A percentile compares a stretch with the other conserved stretches of the same genome.
phyloP scores from a whole-genome alignment of 2,888 invertebrate genomes.

The Caenorhabditis zanzibari region DNA sequence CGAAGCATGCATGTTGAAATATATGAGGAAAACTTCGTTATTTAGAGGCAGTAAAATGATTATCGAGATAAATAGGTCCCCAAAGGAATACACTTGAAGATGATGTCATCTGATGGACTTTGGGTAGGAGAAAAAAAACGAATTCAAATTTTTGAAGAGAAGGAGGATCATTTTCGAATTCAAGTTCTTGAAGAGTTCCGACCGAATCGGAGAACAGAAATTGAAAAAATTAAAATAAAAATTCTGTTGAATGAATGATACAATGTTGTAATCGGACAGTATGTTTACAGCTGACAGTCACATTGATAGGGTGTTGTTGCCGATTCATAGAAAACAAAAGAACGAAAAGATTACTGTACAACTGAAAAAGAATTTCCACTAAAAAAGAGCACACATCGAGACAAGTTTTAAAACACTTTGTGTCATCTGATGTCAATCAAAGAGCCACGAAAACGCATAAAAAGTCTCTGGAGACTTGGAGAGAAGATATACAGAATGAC shows the following conservation, averaged over 20 bases:
- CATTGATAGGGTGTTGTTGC: slow-evolving; percentile 13
- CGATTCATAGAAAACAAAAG: slow-evolving; percentile 34
- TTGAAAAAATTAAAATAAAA: background rate
- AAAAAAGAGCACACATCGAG: background rate
- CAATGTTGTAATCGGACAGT: slow-evolving; percentile 25
- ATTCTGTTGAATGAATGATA: background rate
- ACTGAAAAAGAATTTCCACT: background rate
- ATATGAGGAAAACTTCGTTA: background rate
- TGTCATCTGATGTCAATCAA: slow-evolving; percentile 25
- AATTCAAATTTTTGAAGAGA: slow-evolving; percentile 1
- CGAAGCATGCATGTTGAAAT: background rate
- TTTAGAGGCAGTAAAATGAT: slow-evolving; percentile 40
- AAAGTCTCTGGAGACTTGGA: slow-evolving; percentile 13
- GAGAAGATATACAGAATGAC: slow-evolving; percentile 35
- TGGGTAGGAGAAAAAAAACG: background rate
- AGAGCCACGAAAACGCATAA: background rate
- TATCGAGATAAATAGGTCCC: slow-evolving; percentile 33
- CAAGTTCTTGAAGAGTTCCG: too few relatives aligned
- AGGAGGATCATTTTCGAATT: too few relatives aligned
- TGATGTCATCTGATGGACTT: slow-evolving; percentile 35
- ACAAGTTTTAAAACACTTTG: background rate
- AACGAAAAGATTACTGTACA: background rate
- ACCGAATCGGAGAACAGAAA: background rate
- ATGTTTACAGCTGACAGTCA: slow-evolving; percentile 51
- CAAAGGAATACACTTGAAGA: background rate